Evolutionary conservation across 2,797 vertebrate species (phyloP).

Genomic region (Glossophaga mutica): DNA sequence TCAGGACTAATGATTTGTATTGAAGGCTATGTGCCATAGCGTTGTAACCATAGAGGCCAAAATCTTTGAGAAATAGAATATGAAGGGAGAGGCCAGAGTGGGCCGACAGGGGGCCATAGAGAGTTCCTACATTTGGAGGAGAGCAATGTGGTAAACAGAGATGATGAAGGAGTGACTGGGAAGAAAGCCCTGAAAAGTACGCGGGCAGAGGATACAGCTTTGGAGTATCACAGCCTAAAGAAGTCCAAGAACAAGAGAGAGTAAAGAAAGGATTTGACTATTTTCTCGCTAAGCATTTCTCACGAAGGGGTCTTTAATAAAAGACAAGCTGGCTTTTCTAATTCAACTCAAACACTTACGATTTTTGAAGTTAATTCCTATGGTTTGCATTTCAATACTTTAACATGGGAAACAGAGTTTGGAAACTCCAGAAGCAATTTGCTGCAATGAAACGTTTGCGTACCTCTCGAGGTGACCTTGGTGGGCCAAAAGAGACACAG

Average conservation of each 20-base stretch:
- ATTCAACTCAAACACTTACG: neutral
- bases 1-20: neutral
- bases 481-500: neutral
- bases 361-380: neutral
- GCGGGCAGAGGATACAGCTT: neutral
- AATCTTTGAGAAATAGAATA: neutral
- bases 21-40: neutral
- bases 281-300: neutral
- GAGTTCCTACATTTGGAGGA: neutral
- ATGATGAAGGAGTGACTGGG: neutral
- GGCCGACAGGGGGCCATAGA: neutral
- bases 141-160: neutral
- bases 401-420: neutral
- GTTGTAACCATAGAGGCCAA: neutral
- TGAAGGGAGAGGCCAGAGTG: neutral
- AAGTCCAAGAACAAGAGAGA: neutral
- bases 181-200: neutral
- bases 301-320: neutral
- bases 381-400: neutral
- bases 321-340: neutral
- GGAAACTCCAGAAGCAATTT: neutral
- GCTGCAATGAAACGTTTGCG: neutral
- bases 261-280: neutral
- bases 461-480: slow-evolving; percentile 25
- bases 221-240: neutral